Conservation (phyloP, 2,113 vertebrate genomes). For the Melanerpes aurifrons region DNA sequence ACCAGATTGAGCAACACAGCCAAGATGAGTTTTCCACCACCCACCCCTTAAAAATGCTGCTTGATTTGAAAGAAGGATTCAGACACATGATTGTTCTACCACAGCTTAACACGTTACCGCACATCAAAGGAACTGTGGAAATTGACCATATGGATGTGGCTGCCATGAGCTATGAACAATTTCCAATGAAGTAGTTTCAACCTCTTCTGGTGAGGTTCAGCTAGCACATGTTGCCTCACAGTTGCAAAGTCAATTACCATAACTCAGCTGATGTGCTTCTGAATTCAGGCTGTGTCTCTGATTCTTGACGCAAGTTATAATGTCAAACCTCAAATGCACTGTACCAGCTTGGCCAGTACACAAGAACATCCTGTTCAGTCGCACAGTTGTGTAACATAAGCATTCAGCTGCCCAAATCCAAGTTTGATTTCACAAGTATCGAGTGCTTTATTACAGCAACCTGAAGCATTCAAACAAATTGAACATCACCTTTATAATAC, state of each 20-base stretch:
- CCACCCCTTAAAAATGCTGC: neutral
- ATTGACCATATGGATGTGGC: neutral
- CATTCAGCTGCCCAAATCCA: constrained; percentile 54
- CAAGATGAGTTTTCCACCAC: neutral
- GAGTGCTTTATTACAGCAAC: constrained; percentile 90
- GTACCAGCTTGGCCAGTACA: constrained; percentile 15
- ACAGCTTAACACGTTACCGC: constrained; percentile 13
- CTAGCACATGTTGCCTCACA: neutral
- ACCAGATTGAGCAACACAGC: constrained; percentile 51
- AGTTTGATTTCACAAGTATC: constrained; percentile 78
- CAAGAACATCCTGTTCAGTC: neutral
- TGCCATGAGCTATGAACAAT: neutral
- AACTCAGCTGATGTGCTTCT: neutral
- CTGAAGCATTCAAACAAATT: constrained; percentile 85
- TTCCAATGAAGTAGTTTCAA: neutral
- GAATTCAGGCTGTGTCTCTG: neutral
- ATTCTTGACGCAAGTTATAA: neutral
- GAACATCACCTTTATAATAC: constrained; percentile 83
- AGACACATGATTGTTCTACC: constrained; percentile 53
- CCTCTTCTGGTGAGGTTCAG: neutral
- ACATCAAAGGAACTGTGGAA: constrained; percentile 17
- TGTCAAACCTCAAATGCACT: constrained; percentile 43
- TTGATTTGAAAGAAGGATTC: constrained; percentile 15
- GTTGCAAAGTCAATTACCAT: neutral
- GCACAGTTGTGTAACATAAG: neutral